Base-by-base conservation (phyloP, 2,797 vertebrate species). In the Falco biarmicus region DNA sequence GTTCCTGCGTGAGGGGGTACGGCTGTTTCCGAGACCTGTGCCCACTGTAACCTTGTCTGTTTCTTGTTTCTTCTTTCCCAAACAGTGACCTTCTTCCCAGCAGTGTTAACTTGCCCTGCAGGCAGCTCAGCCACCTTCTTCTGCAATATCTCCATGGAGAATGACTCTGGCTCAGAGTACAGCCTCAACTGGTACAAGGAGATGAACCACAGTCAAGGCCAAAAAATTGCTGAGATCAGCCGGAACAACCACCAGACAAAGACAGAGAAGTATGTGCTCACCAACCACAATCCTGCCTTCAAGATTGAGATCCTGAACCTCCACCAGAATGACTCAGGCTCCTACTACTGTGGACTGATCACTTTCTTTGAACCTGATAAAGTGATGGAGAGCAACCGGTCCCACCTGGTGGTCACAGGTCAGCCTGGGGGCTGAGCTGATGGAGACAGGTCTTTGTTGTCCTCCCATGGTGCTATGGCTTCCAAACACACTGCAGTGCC, bases 361-460 rank as follows among this genome's bases (percentile, higher is more conserved):
- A 15, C 59, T 13, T 43, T 96, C 21, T 78, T 43, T 32, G 22
- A 79, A 4, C 7, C 48, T 0, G 0, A 53, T 15, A 90, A 95
- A 66, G 68, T 98, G 56, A 54, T 81, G 47, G 93, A 91, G 73
- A 98, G 97, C 84, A 84, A 4, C 13, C 22, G 60, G 18, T 95
- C 95, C 31, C 66, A 39, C 11, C 90, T 98, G 37, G 54, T 80
- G 26, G 97, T 98, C 54, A 97, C 95, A 98, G 97, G 97, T 98
- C 70, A 93, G 97, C 65, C 41, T 75, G 15, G 22, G 56, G 31
- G 4, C 51, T 63, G 48, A 54, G 56, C 57, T 88, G 32, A 9
- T 71, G 50, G 56, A 74, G 14, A 34, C 26, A 56, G 65, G 17
- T 80, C 2, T 1, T 34, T 3, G 7, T 24, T 48, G 45, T 64